Evolutionary conservation across 2,888 invertebrate genomes (phyloP).

Genomic region (Teleiodes luculella): DNA sequence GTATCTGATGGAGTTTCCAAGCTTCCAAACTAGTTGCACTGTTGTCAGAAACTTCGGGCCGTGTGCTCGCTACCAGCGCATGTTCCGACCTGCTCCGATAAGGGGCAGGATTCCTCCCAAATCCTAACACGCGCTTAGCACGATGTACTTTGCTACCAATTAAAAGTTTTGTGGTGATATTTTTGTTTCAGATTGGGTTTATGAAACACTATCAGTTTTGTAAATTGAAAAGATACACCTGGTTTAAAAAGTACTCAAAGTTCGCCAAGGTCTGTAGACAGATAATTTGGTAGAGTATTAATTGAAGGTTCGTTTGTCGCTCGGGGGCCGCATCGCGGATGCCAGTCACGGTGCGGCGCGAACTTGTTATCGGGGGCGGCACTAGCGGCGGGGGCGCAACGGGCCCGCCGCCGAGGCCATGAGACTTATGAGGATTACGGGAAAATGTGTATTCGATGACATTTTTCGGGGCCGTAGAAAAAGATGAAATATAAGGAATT

Average conservation of each 20-base stretch:
- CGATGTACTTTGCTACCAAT: slow-evolving; percentile 40
- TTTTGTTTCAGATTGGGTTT: background rate
- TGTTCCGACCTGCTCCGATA: slow-evolving; percentile 65
- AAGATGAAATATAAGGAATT: slow-evolving; percentile 79
- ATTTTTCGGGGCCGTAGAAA: slow-evolving; percentile 75
- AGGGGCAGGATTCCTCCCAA: slow-evolving; percentile 62
- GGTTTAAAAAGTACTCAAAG: background rate
- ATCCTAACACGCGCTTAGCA: slow-evolving; percentile 53
- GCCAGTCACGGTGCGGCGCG: slow-evolving; percentile 61
- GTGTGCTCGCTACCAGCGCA: slow-evolving; percentile 59
- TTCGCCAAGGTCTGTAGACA: slow-evolving; percentile 23
- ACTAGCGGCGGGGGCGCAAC: slow-evolving; percentile 27
- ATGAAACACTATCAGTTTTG: background rate
- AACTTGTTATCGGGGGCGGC: slow-evolving; percentile 44
- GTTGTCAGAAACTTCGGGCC: slow-evolving; percentile 67
- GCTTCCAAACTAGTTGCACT: slow-evolving; percentile 73
- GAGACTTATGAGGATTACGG: slow-evolving; percentile 77
- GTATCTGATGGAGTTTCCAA: slow-evolving; percentile 74
- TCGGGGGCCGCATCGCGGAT: slow-evolving; percentile 50
- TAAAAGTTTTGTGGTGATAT: slow-evolving; percentile 47
- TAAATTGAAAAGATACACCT: background rate
- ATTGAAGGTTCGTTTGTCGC: slow-evolving; percentile 50
- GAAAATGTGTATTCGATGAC: slow-evolving; percentile 79
- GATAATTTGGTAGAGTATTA: slow-evolving; percentile 47
- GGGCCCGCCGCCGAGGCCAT: slow-evolving; percentile 59